Conservation (phyloP, 1,140 invertebrate species). For the Plodia interpunctella region DNA sequence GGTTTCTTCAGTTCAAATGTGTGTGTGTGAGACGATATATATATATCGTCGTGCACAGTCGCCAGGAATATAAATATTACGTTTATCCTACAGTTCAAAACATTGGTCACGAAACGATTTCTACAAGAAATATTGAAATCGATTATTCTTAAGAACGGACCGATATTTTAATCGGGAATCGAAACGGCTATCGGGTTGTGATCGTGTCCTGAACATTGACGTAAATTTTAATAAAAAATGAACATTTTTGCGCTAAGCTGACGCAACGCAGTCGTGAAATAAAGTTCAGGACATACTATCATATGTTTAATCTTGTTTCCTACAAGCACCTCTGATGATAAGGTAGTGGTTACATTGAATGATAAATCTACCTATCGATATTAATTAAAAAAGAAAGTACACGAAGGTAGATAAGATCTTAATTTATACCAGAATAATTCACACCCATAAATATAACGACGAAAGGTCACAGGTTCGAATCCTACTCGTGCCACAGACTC, state of each 20-base stretch:
- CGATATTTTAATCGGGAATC: background rate
- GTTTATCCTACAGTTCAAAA: background rate
- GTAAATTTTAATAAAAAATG: slow-evolving; percentile 4
- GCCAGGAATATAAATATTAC: too few species aligned
- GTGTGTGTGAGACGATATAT: too few species aligned
- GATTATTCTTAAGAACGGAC: background rate
- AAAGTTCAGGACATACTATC: slow-evolving; percentile 33
- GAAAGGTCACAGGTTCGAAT: too few species aligned
- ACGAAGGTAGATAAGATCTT: too few species aligned
- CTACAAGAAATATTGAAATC: background rate
- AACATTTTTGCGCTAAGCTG: slow-evolving; percentile 18
- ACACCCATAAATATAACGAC: too few species aligned
- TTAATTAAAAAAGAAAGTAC: too few species aligned
- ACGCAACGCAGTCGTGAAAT: slow-evolving; percentile 23
- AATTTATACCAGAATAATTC: too few species aligned
- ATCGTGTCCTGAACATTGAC: background rate
- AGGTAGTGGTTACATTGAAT: slow-evolving; percentile 8
- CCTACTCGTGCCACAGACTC: too few species aligned
- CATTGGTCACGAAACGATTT: background rate
- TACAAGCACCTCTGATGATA: slow-evolving; percentile 28
- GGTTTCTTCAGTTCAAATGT: too few species aligned
- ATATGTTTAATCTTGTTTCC: slow-evolving; percentile 38
- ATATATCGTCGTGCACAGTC: too few species aligned
- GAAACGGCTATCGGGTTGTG: background rate
- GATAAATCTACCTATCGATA: background rate